These are phyloP conservation scores for Thaleichthys pacificus DNA, from an alignment of 2,797 vertebrate genomes.

Conservation along the genomic window DNA sequence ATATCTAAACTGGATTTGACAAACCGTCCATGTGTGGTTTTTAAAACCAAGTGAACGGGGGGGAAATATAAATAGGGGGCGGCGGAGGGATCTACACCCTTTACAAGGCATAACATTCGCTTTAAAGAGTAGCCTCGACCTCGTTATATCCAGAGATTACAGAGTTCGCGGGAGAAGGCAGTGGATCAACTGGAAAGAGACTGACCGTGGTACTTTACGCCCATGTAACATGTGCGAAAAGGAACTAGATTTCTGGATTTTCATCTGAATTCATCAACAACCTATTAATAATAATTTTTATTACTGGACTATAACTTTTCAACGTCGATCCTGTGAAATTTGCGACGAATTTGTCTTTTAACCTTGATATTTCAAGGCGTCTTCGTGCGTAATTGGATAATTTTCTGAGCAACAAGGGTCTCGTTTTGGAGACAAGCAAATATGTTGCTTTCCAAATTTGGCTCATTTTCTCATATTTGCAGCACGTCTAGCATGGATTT, in stretches of 20 bases:
- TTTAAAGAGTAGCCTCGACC: constrained; percentile 65
- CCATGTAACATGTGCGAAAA: background rate
- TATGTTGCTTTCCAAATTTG: constrained; percentile 90
- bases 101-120: constrained; percentile 72
- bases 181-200: constrained; percentile 15
- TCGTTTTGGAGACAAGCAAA: constrained; percentile 38
- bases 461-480: constrained; percentile 87
- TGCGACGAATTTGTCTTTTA: constrained; percentile 4
- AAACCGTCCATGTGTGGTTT: background rate
- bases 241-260: constrained; percentile 4
- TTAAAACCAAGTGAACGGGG: background rate
- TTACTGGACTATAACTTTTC: constrained; percentile 14
- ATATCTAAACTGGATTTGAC: background rate
- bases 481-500: constrained; percentile 83
- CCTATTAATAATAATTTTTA: background rate
- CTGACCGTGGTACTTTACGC: background rate
- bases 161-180: constrained; percentile 59
- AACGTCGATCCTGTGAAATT: constrained; percentile 1
- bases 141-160: constrained; percentile 30
- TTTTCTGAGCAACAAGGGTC: constrained; percentile 13
- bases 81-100: constrained; percentile 68
- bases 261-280: background rate
- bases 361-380: constrained; percentile 4
- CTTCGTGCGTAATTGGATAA: constrained; percentile 12
- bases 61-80: background rate